phyloP scores from a whole-genome alignment of 2,797 vertebrate species.

The Pipistrellus pygmaeus region DNA sequence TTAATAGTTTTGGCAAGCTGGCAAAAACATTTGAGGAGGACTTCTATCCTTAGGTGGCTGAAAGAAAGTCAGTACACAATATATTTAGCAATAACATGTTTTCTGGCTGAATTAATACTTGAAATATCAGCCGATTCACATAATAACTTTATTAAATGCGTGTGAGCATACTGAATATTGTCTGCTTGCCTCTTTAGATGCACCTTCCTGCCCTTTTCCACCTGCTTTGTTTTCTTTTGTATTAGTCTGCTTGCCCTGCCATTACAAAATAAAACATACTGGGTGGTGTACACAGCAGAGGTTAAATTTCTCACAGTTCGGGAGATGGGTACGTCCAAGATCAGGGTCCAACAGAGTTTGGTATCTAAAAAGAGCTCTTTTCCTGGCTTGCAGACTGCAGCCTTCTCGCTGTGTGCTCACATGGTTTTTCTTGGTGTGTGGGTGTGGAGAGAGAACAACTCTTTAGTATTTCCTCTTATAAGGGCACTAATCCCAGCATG shows the following conservation, averaged over 20 bases:
- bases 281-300: neutral
- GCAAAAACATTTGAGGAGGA: neutral
- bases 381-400: neutral
- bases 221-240: neutral
- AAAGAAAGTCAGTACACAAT: neutral
- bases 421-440: neutral
- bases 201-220: neutral
- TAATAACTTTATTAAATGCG: neutral
- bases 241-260: neutral
- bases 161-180: neutral
- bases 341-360: neutral
- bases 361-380: neutral
- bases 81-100: neutral
- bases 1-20: neutral
- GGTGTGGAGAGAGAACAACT: neutral
- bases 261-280: neutral
- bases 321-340: neutral
- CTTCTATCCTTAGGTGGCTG: neutral
- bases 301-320: neutral
- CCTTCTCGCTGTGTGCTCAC: neutral
- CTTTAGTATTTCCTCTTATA: neutral
- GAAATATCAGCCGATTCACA: neutral
- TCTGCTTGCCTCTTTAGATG: neutral
- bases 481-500: neutral
- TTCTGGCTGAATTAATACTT: neutral